phyloP scores from a whole-genome alignment of 2,888 invertebrate genomes.

The Drosophila neonasuta region DNA sequence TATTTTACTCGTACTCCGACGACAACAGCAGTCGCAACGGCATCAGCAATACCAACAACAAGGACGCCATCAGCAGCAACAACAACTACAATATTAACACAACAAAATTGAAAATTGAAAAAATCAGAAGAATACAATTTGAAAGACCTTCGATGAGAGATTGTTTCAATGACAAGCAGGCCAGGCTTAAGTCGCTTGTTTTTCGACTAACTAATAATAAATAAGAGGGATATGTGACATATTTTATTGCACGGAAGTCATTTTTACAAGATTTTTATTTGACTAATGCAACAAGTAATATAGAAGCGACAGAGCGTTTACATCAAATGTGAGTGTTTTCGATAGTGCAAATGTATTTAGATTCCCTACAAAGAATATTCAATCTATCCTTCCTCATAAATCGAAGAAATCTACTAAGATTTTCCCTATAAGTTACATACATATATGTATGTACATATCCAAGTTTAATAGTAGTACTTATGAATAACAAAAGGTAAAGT shows the following conservation, averaged over 20 bases:
- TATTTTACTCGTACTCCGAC: conserved; percentile 58
- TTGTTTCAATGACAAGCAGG: conserved; percentile 30
- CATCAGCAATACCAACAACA: conserved; percentile 19
- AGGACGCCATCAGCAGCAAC: conserved; percentile 8
- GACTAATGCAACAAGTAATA: not conserved
- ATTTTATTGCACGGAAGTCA: not conserved
- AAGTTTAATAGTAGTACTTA: not conserved
- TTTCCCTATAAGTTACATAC: not conserved
- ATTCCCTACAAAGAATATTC: too few species aligned
- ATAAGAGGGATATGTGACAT: not conserved
- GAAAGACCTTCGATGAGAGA: conserved; percentile 38
- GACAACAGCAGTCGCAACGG: conserved; percentile 15
- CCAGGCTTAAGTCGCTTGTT: conserved; percentile 12
- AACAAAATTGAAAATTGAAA: conserved; percentile 2
- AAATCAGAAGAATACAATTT: conserved; percentile 24
- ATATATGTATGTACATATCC: not conserved
- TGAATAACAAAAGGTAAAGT: not conserved
- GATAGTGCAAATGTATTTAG: not conserved
- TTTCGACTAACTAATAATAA: not conserved
- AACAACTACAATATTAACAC: conserved; percentile 13
- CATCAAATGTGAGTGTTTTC: too few species aligned
- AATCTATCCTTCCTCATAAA: not conserved
- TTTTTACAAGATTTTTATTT: not conserved
- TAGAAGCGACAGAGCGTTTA: too few species aligned
- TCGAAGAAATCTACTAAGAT: not conserved